Evolutionary conservation across 2,888 invertebrate species (phyloP).

Genomic region (Tiliacea citrago): DNA sequence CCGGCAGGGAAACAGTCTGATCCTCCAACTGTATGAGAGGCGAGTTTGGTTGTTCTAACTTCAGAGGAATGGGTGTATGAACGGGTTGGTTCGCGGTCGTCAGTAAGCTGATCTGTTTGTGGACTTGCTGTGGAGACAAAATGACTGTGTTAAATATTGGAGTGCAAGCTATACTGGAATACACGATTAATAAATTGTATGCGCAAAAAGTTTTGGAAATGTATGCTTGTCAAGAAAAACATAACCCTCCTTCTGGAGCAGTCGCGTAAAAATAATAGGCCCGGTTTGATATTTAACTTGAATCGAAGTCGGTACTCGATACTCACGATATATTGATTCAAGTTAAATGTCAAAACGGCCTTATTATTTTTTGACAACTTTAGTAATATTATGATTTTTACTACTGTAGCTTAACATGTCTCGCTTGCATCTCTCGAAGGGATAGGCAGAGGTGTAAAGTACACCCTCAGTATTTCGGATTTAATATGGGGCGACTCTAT

Average conservation of each 20-base stretch:
- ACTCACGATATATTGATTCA: too few relatives aligned
- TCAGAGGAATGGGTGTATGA: slow-evolving; percentile 14
- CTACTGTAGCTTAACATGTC: neutral
- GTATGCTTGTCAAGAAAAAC: too few relatives aligned
- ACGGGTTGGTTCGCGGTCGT: slow-evolving; percentile 66
- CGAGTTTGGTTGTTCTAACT: slow-evolving; percentile 10
- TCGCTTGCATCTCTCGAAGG: neutral
- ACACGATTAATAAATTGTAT: neutral
- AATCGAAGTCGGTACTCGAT: too few relatives aligned
- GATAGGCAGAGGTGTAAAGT: neutral
- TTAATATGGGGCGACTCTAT: neutral
- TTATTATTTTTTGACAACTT: too few relatives aligned
- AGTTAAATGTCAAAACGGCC: too few relatives aligned
- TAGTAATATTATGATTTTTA: neutral
- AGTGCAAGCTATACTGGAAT: neutral
- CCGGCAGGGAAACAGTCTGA: slow-evolving; percentile 43
- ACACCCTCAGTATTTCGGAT: neutral
- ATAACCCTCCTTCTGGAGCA: too few relatives aligned
- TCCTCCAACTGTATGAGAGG: slow-evolving; percentile 45
- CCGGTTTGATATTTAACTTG: too few relatives aligned
- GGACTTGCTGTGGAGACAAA: slow-evolving; percentile 72
- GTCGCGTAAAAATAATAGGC: too few relatives aligned
- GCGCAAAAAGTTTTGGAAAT: neutral
- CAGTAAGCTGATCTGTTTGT: slow-evolving; percentile 83
- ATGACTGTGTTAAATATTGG: neutral